These are phyloP conservation scores for Synergus umbraculus DNA, from an alignment of 2,888 invertebrate genomes.

Conservation along the genomic window DNA sequence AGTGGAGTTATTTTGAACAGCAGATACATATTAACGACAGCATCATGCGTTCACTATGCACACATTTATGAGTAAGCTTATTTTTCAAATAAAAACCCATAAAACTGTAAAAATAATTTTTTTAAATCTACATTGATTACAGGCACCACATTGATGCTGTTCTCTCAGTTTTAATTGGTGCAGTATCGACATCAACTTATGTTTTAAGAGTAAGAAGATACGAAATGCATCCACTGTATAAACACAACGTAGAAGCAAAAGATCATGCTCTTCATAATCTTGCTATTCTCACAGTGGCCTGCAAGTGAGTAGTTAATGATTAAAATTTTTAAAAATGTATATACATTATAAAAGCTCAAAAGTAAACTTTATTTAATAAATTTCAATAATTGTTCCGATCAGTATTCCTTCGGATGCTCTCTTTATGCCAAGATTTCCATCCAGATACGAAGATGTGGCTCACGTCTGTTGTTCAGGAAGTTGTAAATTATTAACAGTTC, in stretches of 20 bases:
- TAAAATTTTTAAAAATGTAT: neutral
- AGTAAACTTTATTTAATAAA: too few species aligned
- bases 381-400: neutral
- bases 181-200: slow-evolving; percentile 50
- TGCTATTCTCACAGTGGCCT: slow-evolving; percentile 59
- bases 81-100: neutral
- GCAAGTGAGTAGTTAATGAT: slow-evolving; percentile 54
- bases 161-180: slow-evolving; percentile 57
- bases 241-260: slow-evolving; percentile 53
- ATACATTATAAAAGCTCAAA: too few species aligned
- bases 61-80: slow-evolving; percentile 59
- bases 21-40: slow-evolving; percentile 59
- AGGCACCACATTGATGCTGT: slow-evolving; percentile 58
- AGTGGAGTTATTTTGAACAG: slow-evolving; percentile 59
- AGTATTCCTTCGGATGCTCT: slow-evolving; percentile 52
- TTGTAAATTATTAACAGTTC: slow-evolving; percentile 58
- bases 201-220: slow-evolving; percentile 59
- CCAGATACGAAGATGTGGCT: slow-evolving; percentile 56
- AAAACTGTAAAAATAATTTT: neutral
- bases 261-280: slow-evolving; percentile 56
- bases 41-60: slow-evolving; percentile 61
- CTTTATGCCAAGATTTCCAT: slow-evolving; percentile 56
- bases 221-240: slow-evolving; percentile 60
- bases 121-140: neutral
- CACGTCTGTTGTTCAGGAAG: slow-evolving; percentile 60